Base-by-base conservation (phyloP, 64 coral and sea anemone genomes). In the Montipora efflorescens region DNA sequence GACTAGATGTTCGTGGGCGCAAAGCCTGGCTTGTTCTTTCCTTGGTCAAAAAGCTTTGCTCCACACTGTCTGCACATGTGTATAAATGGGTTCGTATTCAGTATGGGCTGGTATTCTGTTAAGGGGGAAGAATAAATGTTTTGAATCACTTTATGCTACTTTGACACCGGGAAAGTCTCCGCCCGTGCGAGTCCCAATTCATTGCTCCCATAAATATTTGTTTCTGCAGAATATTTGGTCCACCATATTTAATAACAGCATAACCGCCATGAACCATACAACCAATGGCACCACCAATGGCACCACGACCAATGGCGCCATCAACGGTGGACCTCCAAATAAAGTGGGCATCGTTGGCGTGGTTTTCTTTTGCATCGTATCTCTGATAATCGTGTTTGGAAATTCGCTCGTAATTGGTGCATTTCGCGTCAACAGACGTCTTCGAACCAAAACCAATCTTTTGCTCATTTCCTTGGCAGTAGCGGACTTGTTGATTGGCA, bases 401-500 rank as follows among this genome's bases (percentile, higher is more conserved):
- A 96, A 96, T 67, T 71, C 92, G 14, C 67, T 96, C 49, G 95
- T 96, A 0, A 78, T 96, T 50, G 87, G 79, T 19, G 91, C 95
- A 13, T 96, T 96, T 47, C 77, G 62, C 16, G 83, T 93, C 9
- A 96, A 96, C 43, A 82, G 91, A 13, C 74, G 95, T 55, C 88
- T 96, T 6, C 88, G 95, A 10, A 96, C 87, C 43, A 96, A 79
- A 14, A 93, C 95, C 16, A 96, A 96, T 72, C 90, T 94, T 22
- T 90, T 96, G 59, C 87, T 96, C 62, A 69, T 96, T 75, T 96
- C 95, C 3, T 79, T 96, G 5, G 95, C 95, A 15, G 47, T 97
- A 21, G 95, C 95, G 8, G 95, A 97, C 76, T 22, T 97, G 84
- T 48, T 83, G 45, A 97, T 94, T 48, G 95, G 95, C 0, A 48